Evolutionary conservation across 2,113 vertebrate species (phyloP), one percentile per base, ranked within the genome.

Genomic region (Laterallus jamaicensis): DNA sequence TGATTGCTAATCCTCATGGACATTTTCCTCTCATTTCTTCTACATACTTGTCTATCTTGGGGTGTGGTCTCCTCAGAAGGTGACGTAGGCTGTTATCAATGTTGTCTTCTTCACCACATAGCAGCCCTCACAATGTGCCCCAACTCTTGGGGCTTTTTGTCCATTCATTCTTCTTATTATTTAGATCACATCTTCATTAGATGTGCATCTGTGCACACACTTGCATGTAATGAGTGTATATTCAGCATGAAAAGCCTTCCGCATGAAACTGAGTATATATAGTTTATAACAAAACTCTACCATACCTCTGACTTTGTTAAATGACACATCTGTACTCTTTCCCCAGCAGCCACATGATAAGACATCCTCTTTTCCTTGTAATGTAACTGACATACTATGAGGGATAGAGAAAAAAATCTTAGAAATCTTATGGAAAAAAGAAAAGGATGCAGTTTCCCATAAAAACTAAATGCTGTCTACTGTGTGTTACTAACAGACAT

Each of bases 301-400:
- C 1, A 0, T 73, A 26, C 14, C 26, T 71, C 29, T 26, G 24
- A 44, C 39, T 78, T 35, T n/a, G 14, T 66, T 63, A 73, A 82
- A 44, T 0, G 6, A 35, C 12, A 44, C 28, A 4, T 31, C 56
- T 62, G 22, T 62, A 50, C 5, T 64, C 28, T n/a, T 24, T 6
- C 7, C 16, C 9, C 22, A 22, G 21, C 24, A 62, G 47, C 14
- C 0, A 0, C 22, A 24, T 26, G 16, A 42, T 56, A 15, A 5
- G 13, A 39, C 14, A 24, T 20, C 12, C 18, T 82, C 59, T 87
- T 87, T 60, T 73, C 42, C 12, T 35, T 69, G 8, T 60, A 28
- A 29, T 20, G 52, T 75, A 88, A 87, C 58, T 18, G 32, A n/a
- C 11, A 35, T 26, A 12, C 35, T 32, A 16, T n/a, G 25, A 90